phyloP scores from a whole-genome alignment of 2,888 invertebrate species.

The Abrostola tripartita region DNA sequence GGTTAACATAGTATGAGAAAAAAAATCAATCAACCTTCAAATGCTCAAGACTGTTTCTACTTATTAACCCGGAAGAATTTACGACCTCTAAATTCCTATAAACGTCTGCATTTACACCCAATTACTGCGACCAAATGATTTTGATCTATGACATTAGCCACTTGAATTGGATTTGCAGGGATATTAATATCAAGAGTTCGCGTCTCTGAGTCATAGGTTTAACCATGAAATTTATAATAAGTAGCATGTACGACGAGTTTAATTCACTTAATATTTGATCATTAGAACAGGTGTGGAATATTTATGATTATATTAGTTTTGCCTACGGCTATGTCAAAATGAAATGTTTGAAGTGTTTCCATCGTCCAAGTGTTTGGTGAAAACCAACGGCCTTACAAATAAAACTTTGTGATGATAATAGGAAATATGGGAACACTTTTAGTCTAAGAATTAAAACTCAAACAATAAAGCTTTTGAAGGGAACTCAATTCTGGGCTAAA shows the following conservation, averaged over 20 bases:
- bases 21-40: background rate
- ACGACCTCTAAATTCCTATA: background rate
- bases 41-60: background rate
- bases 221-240: slow-evolving; percentile 29
- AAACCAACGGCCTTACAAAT: too few relatives aligned
- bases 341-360: too few relatives aligned
- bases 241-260: slow-evolving; percentile 15
- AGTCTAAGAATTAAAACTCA: too few relatives aligned
- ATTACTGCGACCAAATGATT: slow-evolving; percentile 5
- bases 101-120: background rate
- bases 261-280: slow-evolving; percentile 18
- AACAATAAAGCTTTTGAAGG: too few relatives aligned
- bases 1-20: too few relatives aligned
- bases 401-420: too few relatives aligned
- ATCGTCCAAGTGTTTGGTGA: too few relatives aligned
- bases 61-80: slow-evolving; percentile 8
- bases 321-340: too few relatives aligned
- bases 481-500: too few relatives aligned
- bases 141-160: slow-evolving; percentile 7
- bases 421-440: too few relatives aligned
- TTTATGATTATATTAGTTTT: too few relatives aligned
- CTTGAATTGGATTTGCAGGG: slow-evolving; percentile 1
- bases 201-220: background rate
- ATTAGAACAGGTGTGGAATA: too few relatives aligned
- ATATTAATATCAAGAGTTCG: slow-evolving; percentile 18